Evolutionary conservation across 1,140 invertebrate species (phyloP), one percentile per base, ranked within the genome.

Genomic region (Drepana arcuata): DNA sequence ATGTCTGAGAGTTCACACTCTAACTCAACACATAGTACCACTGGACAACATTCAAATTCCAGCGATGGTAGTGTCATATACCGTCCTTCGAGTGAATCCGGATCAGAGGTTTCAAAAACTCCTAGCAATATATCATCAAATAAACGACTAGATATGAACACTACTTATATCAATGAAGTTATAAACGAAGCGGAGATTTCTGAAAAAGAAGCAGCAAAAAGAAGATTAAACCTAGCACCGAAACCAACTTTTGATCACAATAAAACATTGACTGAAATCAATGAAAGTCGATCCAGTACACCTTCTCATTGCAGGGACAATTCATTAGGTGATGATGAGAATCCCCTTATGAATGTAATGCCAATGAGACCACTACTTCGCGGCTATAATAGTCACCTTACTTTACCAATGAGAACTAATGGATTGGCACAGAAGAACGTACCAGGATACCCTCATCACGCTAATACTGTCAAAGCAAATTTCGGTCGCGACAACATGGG

Each of bases 341-440:
- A 93, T 57, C 86, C 91, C 0, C 84, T 92, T 50, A 90, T 93
- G 73, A 91, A 91, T 56, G 91, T 96, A n/a, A 90, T 95, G 68
- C 95, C 95, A 0, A 97, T 98, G 95, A 89, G 93, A 48, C 95
- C 95, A 0, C 83, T 98, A 24, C 82, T 95, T 9, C 79, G 92
- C 36, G 93, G 91, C 12, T 95, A 95, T 58, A 92, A 90, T 42
- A 90, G 89, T 41, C 87, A 91, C 43, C 84, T 92, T 35, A 92
- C 90, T 2, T 51, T 92, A 36, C 91, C 90, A 1, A 88, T 87
- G 39, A 81, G 89, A 46, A 84, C 86, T 7, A 81, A 81, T 5
- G 73, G 72, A n/a, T 72, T 86, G 11, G 78, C 85, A 5, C 71
- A 75, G 34, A 84, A 84, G 33, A 81, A 82, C 33, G 62, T 69